Evolutionary conservation across 2,797 vertebrate genomes (phyloP), one percentile per base, ranked within the genome.

Genomic region (Allenopithecus nigroviridis): DNA sequence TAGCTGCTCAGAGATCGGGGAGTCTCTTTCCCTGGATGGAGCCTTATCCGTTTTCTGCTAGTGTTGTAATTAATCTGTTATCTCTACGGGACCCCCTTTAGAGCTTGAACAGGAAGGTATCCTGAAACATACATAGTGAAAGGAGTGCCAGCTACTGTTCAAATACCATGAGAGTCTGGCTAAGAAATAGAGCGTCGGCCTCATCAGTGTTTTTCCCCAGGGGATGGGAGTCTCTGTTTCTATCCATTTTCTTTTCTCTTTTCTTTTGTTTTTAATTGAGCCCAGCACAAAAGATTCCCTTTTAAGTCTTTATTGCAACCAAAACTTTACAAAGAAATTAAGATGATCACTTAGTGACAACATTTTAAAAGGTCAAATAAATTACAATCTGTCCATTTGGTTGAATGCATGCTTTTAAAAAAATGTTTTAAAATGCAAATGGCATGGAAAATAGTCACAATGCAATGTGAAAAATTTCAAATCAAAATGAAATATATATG

Each of bases 391-490:
- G n/a, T 83, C 74, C 33, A 26, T 30, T 74, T 39, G 11, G 55
- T 30, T 41, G 21, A 96, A 85, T 61, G 41, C 19, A 70, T 24
- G 4, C 30, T 95, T 30, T 93, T 84, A 87, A 39, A 10, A 81
- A 93, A 89, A 70, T 53, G 16, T 57, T 95, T 96, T 84, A 48
- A 89, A 96, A 92, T 90, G 53, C 10, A 68, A 33, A 36, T 61
- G 30, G 9, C 12, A 22, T 78, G 39, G 17, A 84, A 91, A 90
- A 83, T 72, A 74, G 80, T 46, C 28, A 75, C 28, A 81, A 41
- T 89, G 46, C n/a, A 72, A 59, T 39, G 13, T 76, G 16, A 61
- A 84, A 95, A 61, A 6, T 28, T 68, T 84, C 50, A 39, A 93
- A 46, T 50, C n/a, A 89, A 72, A 96, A 70, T 50, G 30, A 96